A percentile compares a stretch with the other conserved stretches of the same genome.
phyloP scores from a whole-genome alignment of 2,888 invertebrate species.

The Anticlea derivata region DNA sequence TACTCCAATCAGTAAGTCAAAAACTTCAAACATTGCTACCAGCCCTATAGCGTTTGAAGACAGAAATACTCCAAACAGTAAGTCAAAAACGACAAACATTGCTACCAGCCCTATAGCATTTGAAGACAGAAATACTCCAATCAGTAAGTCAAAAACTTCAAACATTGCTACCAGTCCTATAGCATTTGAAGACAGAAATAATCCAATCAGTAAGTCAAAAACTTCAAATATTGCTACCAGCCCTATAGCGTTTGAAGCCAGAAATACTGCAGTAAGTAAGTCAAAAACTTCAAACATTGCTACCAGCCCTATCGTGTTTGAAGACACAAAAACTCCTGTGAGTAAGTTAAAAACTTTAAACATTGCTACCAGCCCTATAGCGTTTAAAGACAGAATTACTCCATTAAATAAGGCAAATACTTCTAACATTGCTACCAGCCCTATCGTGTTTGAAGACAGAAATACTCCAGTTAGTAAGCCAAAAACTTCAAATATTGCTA shows the following conservation, averaged over 20 bases:
- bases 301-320: not conserved
- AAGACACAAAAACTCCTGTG: not conserved
- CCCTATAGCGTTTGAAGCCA: not conserved
- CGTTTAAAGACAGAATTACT: no score
- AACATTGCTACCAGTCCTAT: constrained; percentile 1
- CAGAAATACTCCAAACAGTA: not conserved
- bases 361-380: not conserved
- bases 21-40: not conserved
- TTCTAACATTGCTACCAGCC: no score
- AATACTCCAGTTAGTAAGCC: not conserved
- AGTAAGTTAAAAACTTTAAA: not conserved
- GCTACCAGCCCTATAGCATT: not conserved
- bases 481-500: constrained; percentile 8
- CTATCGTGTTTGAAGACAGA: not conserved
- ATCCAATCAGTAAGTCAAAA: not conserved
- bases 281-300: not conserved
- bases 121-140: not conserved
- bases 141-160: not conserved
- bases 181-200: not conserved
- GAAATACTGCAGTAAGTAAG: not conserved
- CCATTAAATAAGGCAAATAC: no score
- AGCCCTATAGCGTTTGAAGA: not conserved
- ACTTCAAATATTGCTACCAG: not conserved
- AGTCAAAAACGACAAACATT: not conserved
- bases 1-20: not conserved